Evolutionary conservation across 2,888 invertebrate genomes (phyloP), one percentile per base, ranked within the genome.

Genomic region (Oscheius myriophilus): DNA sequence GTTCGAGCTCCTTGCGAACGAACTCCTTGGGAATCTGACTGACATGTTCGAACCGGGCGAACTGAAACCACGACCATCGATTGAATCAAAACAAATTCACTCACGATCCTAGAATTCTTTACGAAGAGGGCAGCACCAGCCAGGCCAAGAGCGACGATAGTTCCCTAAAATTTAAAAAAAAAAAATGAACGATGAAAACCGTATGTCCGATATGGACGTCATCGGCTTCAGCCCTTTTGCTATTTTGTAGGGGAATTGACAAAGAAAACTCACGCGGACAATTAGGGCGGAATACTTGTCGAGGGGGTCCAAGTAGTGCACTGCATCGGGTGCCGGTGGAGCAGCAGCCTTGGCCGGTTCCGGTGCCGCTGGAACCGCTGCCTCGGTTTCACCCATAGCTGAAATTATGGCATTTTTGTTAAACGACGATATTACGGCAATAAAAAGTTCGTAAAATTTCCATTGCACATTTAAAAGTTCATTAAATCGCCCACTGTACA

Each of bases 11-110:
- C 64, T 83, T 86, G 21, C 82, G 80, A 64, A 85, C 74, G 68
- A 84, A 85, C 45, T 84, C 83, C 61, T 82, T 77, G 21, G 86
- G 86, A 61, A 86, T 86, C 70, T 86, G 80, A 42, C 75, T 78
- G 26, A 85, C 84, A 65, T 82, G 82, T 66, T 82, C 77, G 73
- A 85, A 84, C 53, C 77, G 75, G 55, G 86, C 78, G 61, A 86
- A 86, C 82, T 84, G 63, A 59, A 80, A 72, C 45, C n/a, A 53
- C 16, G 18, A 39, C n/a, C n/a, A n/a, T n/a, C 23, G 53, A 21
- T 12, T 16, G 52, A 46, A 57, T 46, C 7, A 45, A 26, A 16
- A 46, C 16, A 53, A 42, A n/a, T 6, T 3, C 1, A 21, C 79
- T 63, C n/a, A 84, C 84, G 62, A 83, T 71, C 75, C 80, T 72